Percentiles rank a stretch among this genome's conserved stretches.
Evolutionary conservation across 1,140 invertebrate species (phyloP).

Genomic region (Drosophila pruinosa): DNA sequence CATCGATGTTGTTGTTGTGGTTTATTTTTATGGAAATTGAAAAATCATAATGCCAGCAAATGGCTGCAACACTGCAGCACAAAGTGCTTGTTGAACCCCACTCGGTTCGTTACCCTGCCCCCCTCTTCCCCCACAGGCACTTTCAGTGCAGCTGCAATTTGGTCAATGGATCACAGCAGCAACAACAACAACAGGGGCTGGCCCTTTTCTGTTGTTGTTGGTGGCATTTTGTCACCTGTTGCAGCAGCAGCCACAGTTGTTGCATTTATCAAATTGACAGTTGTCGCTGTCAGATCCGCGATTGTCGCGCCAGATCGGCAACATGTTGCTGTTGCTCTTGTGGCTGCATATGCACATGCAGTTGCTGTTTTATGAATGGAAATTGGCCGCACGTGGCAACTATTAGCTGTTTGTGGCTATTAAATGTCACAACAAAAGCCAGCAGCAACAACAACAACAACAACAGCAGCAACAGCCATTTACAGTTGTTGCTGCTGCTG

Average conservation of each 20-base stretch:
- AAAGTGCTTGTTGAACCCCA: not conserved
- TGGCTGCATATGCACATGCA: conserved; percentile 8
- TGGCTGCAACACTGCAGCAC: conserved; percentile 13
- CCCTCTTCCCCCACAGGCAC: no score
- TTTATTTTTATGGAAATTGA: conserved; percentile 46
- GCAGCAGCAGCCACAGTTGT: not conserved
- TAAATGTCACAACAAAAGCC: conserved; percentile 72
- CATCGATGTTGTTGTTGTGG: conserved; percentile 3
- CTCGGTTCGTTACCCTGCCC: not conserved
- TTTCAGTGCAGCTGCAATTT: conserved; percentile 25
- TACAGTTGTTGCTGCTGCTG: conserved; percentile 22
- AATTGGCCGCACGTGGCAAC: conserved; percentile 72
- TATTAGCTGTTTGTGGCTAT: conserved; percentile 73
- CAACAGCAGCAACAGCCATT: not conserved
- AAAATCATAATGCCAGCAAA: conserved; percentile 47
- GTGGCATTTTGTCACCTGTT: conserved; percentile 25
- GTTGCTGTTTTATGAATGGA: conserved; percentile 71
- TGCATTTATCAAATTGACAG: conserved; percentile 27
- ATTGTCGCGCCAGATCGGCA: not conserved
- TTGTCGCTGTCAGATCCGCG: not conserved
- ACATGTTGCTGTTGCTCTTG: not conserved
- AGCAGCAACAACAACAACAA: conserved; percentile 30
- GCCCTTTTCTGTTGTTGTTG: conserved; percentile 9
- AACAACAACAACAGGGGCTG: not conserved
- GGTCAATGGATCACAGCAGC: not conserved